Evolutionary conservation across 2,113 vertebrate species (phyloP).

Genomic region (Xerus inauris): DNA sequence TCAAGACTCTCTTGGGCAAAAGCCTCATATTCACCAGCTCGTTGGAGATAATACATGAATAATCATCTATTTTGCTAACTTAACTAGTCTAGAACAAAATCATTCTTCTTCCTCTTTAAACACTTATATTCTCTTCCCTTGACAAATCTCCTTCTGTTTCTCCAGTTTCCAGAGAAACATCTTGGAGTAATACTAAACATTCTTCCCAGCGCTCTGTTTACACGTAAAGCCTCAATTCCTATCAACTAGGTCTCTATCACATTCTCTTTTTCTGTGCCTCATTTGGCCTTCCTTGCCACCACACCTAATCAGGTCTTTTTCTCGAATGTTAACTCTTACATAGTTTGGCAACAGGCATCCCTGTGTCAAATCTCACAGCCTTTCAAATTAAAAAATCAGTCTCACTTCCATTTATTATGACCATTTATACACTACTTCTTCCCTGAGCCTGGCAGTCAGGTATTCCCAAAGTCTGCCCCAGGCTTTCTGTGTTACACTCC

Average conservation of each 20-base stretch:
- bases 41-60: not conserved
- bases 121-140: not conserved
- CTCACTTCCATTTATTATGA: not conserved
- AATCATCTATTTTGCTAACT: not conserved
- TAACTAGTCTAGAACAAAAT: not conserved
- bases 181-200: not conserved
- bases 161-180: not conserved
- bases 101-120: not conserved
- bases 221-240: not conserved
- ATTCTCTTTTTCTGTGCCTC: not conserved
- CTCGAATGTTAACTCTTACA: not conserved
- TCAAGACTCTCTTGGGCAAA: not conserved
- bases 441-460: not conserved
- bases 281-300: not conserved
- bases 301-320: not conserved
- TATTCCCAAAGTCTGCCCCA: not conserved
- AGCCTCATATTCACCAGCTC: not conserved
- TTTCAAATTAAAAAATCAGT: not conserved
- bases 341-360: not conserved
- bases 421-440: not conserved
- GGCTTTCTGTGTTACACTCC: not conserved
- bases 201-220: not conserved
- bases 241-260: not conserved
- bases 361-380: not conserved
- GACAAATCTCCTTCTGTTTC: not conserved